These are phyloP conservation scores for Crotalus tigris DNA, from an alignment of 2,113 vertebrate species.

Conservation along the genomic window DNA sequence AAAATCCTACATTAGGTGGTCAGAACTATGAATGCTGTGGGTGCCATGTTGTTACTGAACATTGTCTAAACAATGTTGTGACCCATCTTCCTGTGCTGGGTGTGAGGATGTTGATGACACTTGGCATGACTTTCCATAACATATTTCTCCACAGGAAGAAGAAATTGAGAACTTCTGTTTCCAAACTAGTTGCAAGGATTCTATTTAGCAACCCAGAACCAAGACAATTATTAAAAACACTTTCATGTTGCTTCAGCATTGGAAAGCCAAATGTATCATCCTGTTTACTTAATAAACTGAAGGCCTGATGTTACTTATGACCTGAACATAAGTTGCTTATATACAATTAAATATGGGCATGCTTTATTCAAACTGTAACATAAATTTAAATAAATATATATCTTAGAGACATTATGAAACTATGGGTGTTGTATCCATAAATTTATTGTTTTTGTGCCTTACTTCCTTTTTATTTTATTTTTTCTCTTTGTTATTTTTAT, in stretches of 20 bases:
- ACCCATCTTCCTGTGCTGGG: not conserved
- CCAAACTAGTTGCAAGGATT: not conserved
- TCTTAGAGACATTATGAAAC: not conserved
- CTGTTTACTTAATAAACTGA: not conserved
- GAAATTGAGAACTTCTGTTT: not conserved
- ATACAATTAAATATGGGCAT: not conserved
- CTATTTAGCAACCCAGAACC: not conserved
- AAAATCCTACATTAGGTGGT: not conserved
- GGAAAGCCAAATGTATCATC: not conserved
- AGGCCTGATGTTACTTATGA: not conserved
- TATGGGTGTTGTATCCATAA: not conserved
- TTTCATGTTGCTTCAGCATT: not conserved
- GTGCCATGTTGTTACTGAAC: not conserved
- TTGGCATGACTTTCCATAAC: not conserved
- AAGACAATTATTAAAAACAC: not conserved
- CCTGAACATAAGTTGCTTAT: not conserved
- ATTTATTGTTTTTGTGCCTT: not conserved
- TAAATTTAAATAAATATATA: not conserved
- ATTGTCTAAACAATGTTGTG: not conserved
- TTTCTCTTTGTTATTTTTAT: not conserved
- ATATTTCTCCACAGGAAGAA: constrained; percentile 5
- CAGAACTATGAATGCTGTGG: not conserved
- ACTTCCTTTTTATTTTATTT: not conserved
- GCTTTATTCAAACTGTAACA: not conserved
- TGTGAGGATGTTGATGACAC: not conserved